Conservation (phyloP, 2,113 vertebrate species). For the Neopipo cinnamomea region DNA sequence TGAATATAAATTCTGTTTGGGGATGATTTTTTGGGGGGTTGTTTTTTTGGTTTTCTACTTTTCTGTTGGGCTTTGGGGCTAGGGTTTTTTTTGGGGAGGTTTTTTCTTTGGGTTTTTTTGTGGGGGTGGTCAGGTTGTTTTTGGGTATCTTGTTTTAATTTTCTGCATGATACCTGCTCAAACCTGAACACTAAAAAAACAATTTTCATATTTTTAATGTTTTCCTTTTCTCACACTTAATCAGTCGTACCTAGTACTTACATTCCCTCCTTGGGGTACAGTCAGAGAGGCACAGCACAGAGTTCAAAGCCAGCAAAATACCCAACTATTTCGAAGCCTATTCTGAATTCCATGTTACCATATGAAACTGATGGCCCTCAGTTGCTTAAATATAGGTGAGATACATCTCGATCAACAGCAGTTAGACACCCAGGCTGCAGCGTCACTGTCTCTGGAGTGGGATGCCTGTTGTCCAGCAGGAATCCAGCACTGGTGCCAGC, state of each 20-base stretch:
- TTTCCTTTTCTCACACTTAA: not conserved
- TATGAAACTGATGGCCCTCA: not conserved
- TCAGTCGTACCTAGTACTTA: not conserved
- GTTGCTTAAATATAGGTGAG: not conserved
- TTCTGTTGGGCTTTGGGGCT: too few species aligned
- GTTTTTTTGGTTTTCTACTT: not conserved
- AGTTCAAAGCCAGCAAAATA: not conserved
- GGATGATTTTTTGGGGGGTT: not conserved
- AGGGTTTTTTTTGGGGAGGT: not conserved
- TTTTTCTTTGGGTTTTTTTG: not conserved
- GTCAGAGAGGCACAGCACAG: not conserved
- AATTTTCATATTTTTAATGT: not conserved
- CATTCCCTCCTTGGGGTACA: not conserved
- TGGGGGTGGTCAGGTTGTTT: too few species aligned
- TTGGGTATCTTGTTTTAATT: not conserved
- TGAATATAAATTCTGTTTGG: not conserved
- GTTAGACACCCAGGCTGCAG: not conserved
- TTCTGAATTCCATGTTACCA: not conserved
- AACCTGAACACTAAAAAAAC: not conserved
- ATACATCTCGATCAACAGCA: not conserved
- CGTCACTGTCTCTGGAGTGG: fast-evolving
- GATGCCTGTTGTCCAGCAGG: not conserved
- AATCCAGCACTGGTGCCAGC: not conserved
- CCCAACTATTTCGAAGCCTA: not conserved
- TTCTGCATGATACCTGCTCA: not conserved